Base-by-base conservation (phyloP, 2,113 vertebrate species). In the Toxotes jaculatrix region DNA sequence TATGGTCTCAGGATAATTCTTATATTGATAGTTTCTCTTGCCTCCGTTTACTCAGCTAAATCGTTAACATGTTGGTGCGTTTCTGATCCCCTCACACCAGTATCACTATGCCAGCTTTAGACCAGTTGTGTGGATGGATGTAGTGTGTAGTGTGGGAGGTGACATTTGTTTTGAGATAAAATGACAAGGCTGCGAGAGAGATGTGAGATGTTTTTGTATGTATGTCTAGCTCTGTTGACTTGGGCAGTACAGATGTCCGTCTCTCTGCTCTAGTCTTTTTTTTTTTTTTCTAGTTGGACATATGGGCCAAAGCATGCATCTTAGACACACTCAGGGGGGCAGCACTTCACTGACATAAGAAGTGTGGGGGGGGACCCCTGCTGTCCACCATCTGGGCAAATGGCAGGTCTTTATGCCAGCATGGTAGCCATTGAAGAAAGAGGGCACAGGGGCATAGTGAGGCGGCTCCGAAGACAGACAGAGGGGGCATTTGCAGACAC, bases 311-410 rank as follows among this genome's bases (percentile, higher is more conserved):
- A 89, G 82, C 83, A 27, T 91, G 78, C 68, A 65, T 88, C 85
- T 87, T 72, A 89, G 85, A 91, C 79, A 85, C 89, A 83, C 83
- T 85, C 82, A 55, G 77, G 87, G 86, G 89, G 92, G 86, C 80
- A 89, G 86, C 86, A 82, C 87, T 93, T 87, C 80, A 84, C 83
- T 91, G 88, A 90, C 90, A 91, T 74, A 83, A 74, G 69, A 89
- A 83, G 77, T 79, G 81, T 74, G 72, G 76, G 67, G 75, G 83
- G 81, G 83, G 83, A 85, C 83, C 87, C 93, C 89, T 94, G 90
- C 93, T 86, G 91, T 88, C 88, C 84, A 80, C 94, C 93, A 94
- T 94, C 93, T 95, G 94, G 91, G 89, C 92, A 93, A 93, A 91
- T 93, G 94, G 93, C 90, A 94, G 83, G 84, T 82, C 82, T 91